Percentiles rank a stretch among this genome's conserved stretches.
Evolutionary conservation across 2,113 vertebrate species (phyloP).

Genomic region (Pangasianodon gigas): DNA sequence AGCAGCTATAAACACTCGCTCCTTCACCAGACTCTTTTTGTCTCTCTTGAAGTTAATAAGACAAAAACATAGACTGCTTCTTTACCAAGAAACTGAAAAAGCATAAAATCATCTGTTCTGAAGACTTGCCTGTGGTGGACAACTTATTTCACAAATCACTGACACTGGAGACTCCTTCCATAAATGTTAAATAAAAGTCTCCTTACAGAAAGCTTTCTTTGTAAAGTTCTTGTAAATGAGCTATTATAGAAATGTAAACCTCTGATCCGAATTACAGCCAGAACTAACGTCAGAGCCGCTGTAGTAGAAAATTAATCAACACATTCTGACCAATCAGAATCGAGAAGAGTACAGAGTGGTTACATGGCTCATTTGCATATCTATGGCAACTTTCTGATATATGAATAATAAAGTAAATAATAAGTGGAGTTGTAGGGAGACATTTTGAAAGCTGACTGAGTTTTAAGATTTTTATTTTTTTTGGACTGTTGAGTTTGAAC

Average conservation of each 20-base stretch:
- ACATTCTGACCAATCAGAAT: not conserved
- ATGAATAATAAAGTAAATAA: not conserved
- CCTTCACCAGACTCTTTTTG: no score
- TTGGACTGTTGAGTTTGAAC: not conserved
- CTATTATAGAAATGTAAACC: not conserved
- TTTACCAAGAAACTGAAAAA: not conserved
- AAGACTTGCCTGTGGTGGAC: not conserved
- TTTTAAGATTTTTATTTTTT: not conserved
- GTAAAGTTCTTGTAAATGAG: no score
- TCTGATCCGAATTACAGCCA: no score
- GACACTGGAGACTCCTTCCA: constrained; percentile 1
- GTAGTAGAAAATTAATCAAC: not conserved
- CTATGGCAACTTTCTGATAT: not conserved
- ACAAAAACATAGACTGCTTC: not conserved
- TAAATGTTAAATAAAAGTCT: not conserved
- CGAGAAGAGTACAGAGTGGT: not conserved
- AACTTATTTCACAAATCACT: not conserved
- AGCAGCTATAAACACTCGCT: no score
- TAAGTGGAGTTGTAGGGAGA: no score
- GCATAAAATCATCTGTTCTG: not conserved
- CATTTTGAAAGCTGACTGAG: not conserved
- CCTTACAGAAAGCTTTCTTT: no score
- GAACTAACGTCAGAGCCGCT: not conserved
- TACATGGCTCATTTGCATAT: not conserved
- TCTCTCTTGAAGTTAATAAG: no score